A percentile compares a stretch with the other conserved stretches of the same genome.
phyloP scores from a whole-genome alignment of 2,113 vertebrate genomes.

The Mus spicilegus region DNA sequence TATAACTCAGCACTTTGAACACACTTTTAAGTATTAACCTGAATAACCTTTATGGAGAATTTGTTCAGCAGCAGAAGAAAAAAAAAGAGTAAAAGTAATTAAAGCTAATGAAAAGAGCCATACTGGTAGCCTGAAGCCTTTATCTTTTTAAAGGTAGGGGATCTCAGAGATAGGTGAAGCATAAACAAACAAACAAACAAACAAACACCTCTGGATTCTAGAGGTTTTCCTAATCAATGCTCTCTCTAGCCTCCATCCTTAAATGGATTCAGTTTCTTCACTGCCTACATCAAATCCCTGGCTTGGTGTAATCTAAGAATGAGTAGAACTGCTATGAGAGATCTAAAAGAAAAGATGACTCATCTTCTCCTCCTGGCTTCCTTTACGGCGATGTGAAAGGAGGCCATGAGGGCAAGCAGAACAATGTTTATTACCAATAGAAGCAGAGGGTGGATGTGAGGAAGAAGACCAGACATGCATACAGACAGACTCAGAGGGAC shows the following conservation, averaged over 20 bases:
- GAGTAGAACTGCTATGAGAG: neutral
- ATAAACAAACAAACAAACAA: neutral
- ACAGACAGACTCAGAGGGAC: neutral
- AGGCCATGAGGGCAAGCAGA: neutral
- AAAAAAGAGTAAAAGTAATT: neutral
- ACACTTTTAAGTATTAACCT: slow-evolving; percentile 37
- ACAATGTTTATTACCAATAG: neutral
- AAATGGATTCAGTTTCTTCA: neutral
- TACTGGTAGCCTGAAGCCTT: neutral
- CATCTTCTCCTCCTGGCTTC: neutral
- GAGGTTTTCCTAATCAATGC: neutral
- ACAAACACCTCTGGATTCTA: neutral
- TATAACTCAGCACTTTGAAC: slow-evolving; percentile 6
- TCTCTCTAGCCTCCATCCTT: slow-evolving; percentile 13
- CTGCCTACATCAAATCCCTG: neutral
- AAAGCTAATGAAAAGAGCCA: neutral
- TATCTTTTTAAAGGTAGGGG: neutral
- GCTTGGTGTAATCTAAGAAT: neutral
- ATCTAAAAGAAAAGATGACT: neutral
- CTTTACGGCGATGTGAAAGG: neutral
- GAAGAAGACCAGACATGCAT: neutral
- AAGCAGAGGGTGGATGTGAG: neutral
- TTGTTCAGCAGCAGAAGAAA: neutral
- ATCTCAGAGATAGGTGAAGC: slow-evolving; percentile 47
- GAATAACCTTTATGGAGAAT: neutral